Evolutionary conservation across 2,113 vertebrate genomes (phyloP), one percentile per base, ranked within the genome.

Genomic region (Cranoglanis bouderius): DNA sequence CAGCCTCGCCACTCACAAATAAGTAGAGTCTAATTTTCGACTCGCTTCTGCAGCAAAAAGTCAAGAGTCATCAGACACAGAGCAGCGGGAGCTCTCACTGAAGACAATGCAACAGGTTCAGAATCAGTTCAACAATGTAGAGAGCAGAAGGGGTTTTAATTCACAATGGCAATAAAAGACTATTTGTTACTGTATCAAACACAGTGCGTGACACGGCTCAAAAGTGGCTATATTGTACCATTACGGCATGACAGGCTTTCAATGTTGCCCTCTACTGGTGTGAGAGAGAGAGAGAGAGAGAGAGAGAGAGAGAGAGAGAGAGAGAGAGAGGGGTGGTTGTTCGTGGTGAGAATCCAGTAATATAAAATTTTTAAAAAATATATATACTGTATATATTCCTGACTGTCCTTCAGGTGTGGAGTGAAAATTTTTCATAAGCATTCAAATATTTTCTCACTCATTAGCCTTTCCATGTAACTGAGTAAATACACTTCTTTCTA

Each of bases 1-100:
- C 49, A 55, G 51, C 53, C 51, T 82, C 10, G 32, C 9, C 49
- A 35, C 51, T 38, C 13, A 53, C 77, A 21, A 55, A 81, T 53
- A 81, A 35, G 51, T 57, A 57, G 80, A 38, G 29, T 4, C 29
- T 35, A 55, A 82, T 82, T 82, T 82, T 57, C 80, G n/a, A 81
- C 49, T 81, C n/a, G 10, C 29, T 80, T 80, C 77, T 51, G 13
- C 77, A 80, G 77, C 77, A 80, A 80, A 80, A n/a, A 80, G 6
- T 51, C 26, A 80, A 51, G 46, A 80, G 24, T 80, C 46, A 46
- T 80, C n/a, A 51, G 40, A 49, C 75, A 78, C 75, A 78, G 4
- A 78, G 40, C 46, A 49, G 19, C 19, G 1, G 21, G 72, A 43
- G 72, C 72, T 12, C 21, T 43, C 38, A 74, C 1, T 43, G 70